Evolutionary conservation across 2,113 vertebrate genomes (phyloP).

Genomic region (Hydropotes inermis): DNA sequence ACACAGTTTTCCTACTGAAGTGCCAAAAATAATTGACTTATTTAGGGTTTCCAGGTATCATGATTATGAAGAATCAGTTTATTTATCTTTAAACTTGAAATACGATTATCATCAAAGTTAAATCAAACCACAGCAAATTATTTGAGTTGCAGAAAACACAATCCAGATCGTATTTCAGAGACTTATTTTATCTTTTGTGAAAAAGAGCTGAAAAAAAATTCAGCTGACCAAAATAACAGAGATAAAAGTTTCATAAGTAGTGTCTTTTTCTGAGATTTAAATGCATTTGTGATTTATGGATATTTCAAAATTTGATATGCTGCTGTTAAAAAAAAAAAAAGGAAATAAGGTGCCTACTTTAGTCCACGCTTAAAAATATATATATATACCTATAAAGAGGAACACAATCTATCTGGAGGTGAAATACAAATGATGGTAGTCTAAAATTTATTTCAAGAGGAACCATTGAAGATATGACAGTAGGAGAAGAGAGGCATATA

Average conservation of each 20-base stretch:
- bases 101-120: slow-evolving; percentile 20
- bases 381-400: neutral
- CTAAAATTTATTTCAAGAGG: neutral
- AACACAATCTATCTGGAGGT: neutral
- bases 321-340: neutral
- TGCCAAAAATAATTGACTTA: slow-evolving; percentile 35
- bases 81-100: slow-evolving; percentile 49
- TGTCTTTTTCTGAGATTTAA: neutral
- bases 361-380: neutral
- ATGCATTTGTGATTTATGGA: neutral
- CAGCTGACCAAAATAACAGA: neutral
- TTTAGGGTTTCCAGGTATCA: slow-evolving; percentile 38
- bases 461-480: neutral
- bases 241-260: neutral
- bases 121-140: slow-evolving; percentile 44
- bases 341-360: neutral
- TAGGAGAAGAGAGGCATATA: neutral
- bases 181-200: neutral
- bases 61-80: slow-evolving; percentile 59
- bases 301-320: neutral
- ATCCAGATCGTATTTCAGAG: neutral
- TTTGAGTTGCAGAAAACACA: neutral
- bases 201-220: neutral
- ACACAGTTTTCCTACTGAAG: neutral
- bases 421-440: neutral